Base-by-base conservation (phyloP, 2,888 invertebrate species). In the Hipparchia semele region DNA sequence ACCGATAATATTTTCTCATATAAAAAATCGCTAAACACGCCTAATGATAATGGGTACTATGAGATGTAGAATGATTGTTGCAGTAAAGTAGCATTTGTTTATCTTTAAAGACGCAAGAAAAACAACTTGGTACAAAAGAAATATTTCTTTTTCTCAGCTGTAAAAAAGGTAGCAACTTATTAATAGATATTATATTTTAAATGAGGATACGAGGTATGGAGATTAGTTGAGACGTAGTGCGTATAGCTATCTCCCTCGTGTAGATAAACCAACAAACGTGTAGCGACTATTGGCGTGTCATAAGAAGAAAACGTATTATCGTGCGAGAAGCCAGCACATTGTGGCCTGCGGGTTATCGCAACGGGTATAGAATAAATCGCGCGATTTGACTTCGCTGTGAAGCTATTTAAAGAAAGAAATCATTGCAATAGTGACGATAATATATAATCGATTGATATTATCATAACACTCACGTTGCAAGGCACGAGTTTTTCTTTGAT, bases 261-360 rank as follows among this genome's bases (percentile, higher is more conserved):
- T 39, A 39, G 39, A 39, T 39, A 39, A 39, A 45, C 71, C 75
- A 74, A 75, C 73, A 49, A 67, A 8, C 46, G 68, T 64, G 23
- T 23, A 4, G 58, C 56, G 53, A 54, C 59, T n/a, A 39, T 39
- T 23, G 39, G 54, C 65, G 56, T 12, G 59, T 60, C 59, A 39
- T 9, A 54, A 8, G 2, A 9, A 33, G 33, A 59, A 77, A 76
- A 77, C 75, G 77, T 73, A 33, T 61, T 68, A 71, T 78, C 74
- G 75, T 67, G 53, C 73, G 73, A 77, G 68, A 61, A 77, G 62
- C 78, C 70, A 74, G 59, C 76, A 70, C 77, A 65, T 56, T 65
- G 68, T 71, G 72, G 60, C 73, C 73, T 73, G 46, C 46, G 69
- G 72, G 74, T 74, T 74, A 72, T 74, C 74, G 46, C 33, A 6